These are phyloP conservation scores for Tillus elongatus DNA, from an alignment of 2,888 invertebrate genomes.

Conservation along the genomic window DNA sequence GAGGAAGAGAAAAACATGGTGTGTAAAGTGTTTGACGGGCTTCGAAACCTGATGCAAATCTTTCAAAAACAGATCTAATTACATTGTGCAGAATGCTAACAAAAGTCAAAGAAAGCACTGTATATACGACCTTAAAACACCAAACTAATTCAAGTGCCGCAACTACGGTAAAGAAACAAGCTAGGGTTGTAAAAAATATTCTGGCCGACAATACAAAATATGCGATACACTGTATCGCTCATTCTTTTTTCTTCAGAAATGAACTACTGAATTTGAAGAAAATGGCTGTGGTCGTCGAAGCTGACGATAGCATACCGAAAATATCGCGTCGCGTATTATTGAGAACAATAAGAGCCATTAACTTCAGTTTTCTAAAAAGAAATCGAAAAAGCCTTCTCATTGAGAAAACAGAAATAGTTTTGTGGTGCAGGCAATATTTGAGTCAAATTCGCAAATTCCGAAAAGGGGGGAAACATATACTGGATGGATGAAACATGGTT, in stretches of 20 bases:
- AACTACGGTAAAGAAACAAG: background rate
- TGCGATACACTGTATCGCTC: conserved; percentile 1
- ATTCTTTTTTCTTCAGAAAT: conserved; percentile 1
- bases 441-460: no score
- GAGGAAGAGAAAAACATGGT: background rate
- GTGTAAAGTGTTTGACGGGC: background rate
- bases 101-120: background rate
- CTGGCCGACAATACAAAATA: background rate
- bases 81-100: background rate
- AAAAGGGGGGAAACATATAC: no score
- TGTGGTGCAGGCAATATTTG: no score
- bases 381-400: no score
- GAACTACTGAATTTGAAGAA: conserved; percentile 1
- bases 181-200: conserved; percentile 1
- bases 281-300: background rate
- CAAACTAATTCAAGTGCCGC: background rate
- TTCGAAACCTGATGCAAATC: background rate
- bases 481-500: no score
- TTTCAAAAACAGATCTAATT: background rate
- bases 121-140: background rate
- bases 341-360: no score
- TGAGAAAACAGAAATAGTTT: no score
- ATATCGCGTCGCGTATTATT: background rate
- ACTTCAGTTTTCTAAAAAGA: no score
- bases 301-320: conserved; percentile 1